Base-by-base conservation (phyloP, 2,888 invertebrate species). In the Tenthredo amoena region DNA sequence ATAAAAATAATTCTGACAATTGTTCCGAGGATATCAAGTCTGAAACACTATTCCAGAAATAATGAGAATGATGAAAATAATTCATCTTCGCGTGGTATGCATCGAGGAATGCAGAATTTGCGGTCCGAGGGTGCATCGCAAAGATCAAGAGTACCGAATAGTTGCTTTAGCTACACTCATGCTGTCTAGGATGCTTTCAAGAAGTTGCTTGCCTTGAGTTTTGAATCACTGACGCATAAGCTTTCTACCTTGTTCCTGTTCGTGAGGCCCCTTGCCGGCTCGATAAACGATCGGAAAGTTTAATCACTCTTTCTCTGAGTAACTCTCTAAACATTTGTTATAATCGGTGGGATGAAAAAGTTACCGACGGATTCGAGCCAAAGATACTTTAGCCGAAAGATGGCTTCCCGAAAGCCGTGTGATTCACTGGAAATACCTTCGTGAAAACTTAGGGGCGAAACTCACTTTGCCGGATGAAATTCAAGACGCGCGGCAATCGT, bases 261-360 rank as follows among this genome's bases (percentile, higher is more conserved):
- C n/a, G 21, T 26, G 12, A 26, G 40, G 34, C 62, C 21, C 37
- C 81, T 21, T 40, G 37, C 81, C 21, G 21, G 62, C 26, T 62
- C 81, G 81, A 81, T 81, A 81, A 81, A 81, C 81, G 81, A 81
- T 81, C 40, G 62, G 10, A 81, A 81, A 81, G 81, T 81, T 81
- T 81, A 81, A 81, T 81, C 81, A 81, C 81, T 81, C 81, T 81
- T 81, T 81, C 81, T 81, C 62, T 6, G 81, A 40, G 81, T 62
- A 26, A 50, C 55, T 81, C 81, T 81, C 81, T 81, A 81, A 81
- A 81, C 81, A 81, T 81, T 81, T 81, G 81, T 81, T 81, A 81
- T 81, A 81, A 81, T 81, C 81, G 81, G 81, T 81, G 21, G 81
- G 81, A 81, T 81, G 81, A 81, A 81, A 62, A 81, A 81, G 81